Conservation (phyloP, 2,113 vertebrate genomes). For the Vombatus ursinus region DNA sequence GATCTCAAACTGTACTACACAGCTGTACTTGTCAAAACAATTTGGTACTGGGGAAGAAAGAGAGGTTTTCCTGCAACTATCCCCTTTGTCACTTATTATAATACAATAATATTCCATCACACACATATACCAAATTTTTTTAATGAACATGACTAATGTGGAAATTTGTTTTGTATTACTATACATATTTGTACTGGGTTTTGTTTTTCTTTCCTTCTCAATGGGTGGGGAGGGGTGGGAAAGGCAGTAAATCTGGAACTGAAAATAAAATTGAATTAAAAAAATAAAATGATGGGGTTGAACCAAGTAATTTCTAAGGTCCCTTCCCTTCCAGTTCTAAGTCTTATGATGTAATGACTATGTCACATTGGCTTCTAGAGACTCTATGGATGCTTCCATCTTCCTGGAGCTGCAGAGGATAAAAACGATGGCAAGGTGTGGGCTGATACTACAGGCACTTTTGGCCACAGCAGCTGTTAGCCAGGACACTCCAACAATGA, state of each 20-base stretch:
- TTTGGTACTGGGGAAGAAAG: not conserved
- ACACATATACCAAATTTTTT: not conserved
- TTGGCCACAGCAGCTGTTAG: not conserved
- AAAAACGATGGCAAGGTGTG: not conserved
- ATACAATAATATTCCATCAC: not conserved
- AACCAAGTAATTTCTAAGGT: not conserved
- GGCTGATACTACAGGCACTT: not conserved
- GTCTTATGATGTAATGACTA: not conserved
- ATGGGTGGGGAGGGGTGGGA: not conserved
- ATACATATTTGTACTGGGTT: not conserved
- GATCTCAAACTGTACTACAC: not conserved
- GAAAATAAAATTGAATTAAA: not conserved
- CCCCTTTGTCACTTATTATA: not conserved
- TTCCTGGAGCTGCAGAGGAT: not conserved
- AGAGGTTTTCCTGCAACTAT: not conserved
- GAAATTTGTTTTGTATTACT: not conserved
- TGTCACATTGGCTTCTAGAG: not conserved
- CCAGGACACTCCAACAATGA: not conserved
- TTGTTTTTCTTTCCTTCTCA: not conserved
- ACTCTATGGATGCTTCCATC: not conserved
- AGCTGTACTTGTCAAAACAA: not conserved
- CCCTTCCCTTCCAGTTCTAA: not conserved
- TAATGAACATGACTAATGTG: not conserved
- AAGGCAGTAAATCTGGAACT: not conserved
- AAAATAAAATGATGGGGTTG: not conserved